phyloP scores from a whole-genome alignment of 2,113 vertebrate genomes.

The Sander lucioperca region DNA sequence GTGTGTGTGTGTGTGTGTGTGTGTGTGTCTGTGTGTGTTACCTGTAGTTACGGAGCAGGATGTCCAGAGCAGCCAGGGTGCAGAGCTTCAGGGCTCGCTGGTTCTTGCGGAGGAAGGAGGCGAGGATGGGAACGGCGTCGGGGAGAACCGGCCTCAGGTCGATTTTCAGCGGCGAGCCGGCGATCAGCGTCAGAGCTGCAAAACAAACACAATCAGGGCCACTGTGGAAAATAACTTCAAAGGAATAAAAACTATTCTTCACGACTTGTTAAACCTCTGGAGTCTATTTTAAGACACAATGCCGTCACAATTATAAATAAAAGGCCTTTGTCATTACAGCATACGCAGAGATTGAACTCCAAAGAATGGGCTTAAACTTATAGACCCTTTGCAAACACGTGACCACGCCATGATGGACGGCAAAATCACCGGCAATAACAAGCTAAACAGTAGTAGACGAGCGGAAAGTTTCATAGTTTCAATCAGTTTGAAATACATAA shows the following conservation, averaged over 20 bases:
- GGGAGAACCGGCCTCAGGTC: constrained; percentile 94
- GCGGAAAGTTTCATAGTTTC: too few relatives aligned
- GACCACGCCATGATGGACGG: too few relatives aligned
- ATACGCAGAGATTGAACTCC: too few relatives aligned
- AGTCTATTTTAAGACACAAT: neutral
- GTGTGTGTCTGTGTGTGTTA: constrained; percentile 51
- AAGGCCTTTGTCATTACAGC: too few relatives aligned
- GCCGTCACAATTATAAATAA: too few relatives aligned
- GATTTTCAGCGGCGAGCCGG: constrained; percentile 95
- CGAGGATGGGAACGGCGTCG: constrained; percentile 97
- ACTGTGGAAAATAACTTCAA: neutral
- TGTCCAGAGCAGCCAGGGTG: constrained; percentile 95
- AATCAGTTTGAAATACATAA: too few relatives aligned
- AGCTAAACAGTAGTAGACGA: too few relatives aligned
- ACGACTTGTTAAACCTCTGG: neutral
- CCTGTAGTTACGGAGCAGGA: constrained; percentile 97
- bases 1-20: neutral
- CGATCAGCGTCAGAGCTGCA: constrained; percentile 93
- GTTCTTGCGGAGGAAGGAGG: constrained; percentile 98
- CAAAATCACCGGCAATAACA: too few relatives aligned
- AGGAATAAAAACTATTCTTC: neutral
- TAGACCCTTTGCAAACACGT: too few relatives aligned
- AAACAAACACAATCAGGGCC: neutral
- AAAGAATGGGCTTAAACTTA: too few relatives aligned
- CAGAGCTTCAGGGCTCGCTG: constrained; percentile 96